Conservation (phyloP, 2,113 vertebrate genomes). For the Ceratotherium simum region DNA sequence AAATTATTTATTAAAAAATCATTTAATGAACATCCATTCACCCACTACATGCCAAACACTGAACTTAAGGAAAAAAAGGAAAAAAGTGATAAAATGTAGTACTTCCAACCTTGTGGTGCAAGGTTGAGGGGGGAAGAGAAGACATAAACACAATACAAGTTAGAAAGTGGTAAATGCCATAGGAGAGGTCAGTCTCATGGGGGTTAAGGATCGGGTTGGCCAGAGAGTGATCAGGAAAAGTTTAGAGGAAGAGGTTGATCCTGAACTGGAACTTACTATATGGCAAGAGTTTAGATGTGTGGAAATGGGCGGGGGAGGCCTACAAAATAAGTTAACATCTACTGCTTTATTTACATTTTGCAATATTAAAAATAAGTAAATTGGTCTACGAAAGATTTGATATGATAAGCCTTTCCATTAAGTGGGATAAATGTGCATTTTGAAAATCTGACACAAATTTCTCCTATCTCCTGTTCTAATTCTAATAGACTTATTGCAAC, state of each 20-base stretch:
- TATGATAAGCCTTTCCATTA: background rate
- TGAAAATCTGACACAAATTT: background rate
- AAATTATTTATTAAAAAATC: constrained; percentile 1
- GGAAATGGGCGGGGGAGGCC: background rate
- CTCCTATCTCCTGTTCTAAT: constrained; percentile 16
- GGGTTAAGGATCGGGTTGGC: background rate
- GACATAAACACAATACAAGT: background rate
- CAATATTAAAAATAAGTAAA: background rate
- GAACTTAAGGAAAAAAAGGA: background rate
- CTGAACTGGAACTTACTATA: background rate
- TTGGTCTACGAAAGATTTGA: background rate
- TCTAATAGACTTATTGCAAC: background rate
- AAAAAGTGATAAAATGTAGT: background rate
- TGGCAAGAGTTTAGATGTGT: background rate
- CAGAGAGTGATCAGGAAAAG: background rate
- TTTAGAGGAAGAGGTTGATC: background rate
- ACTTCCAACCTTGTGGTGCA: background rate
- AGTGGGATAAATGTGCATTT: background rate
- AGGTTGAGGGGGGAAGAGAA: background rate
- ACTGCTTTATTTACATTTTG: background rate
- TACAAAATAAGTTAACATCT: background rate
- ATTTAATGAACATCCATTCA: background rate
- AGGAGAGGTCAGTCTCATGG: background rate
- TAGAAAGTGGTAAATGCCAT: background rate
- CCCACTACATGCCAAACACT: background rate